Percentiles rank a stretch among this genome's conserved stretches.
Conservation (phyloP, 2,797 vertebrate genomes). For the Leptodactylus fallax region DNA sequence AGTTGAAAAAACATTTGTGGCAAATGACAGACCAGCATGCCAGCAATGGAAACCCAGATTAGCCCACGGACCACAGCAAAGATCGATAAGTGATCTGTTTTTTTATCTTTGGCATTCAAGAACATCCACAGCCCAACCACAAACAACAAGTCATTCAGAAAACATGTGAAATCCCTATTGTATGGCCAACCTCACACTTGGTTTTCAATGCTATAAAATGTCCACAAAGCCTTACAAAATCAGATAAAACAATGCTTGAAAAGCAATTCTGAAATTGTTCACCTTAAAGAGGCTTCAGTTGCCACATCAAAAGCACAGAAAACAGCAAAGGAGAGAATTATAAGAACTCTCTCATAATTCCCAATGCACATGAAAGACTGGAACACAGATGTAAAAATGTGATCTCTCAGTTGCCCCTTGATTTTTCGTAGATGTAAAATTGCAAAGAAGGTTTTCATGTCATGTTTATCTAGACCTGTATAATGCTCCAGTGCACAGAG, state of each 20-base stretch:
- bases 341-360: background rate
- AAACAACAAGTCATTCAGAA: too few species aligned
- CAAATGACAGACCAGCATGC: too few species aligned
- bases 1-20: too few species aligned
- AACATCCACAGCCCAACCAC: too few species aligned
- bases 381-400: background rate
- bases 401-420: background rate
- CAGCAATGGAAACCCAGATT: too few species aligned
- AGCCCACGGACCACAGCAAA: too few species aligned
- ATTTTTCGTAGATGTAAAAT: background rate
- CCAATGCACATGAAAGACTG: background rate
- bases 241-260: background rate
- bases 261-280: background rate
- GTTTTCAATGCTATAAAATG: background rate
- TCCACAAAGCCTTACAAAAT: background rate
- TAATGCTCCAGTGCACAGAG: constrained; percentile 11
- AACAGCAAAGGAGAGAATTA: background rate
- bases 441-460: constrained; percentile 8
- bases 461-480: background rate
- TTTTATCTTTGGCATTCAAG: too few species aligned
- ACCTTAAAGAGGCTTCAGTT: background rate
- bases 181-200: background rate
- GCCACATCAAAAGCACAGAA: background rate
- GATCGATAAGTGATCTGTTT: too few species aligned
- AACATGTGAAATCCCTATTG: too few species aligned